Evolutionary conservation across 2,113 vertebrate species (phyloP).

Genomic region (Aplodontia rufa): DNA sequence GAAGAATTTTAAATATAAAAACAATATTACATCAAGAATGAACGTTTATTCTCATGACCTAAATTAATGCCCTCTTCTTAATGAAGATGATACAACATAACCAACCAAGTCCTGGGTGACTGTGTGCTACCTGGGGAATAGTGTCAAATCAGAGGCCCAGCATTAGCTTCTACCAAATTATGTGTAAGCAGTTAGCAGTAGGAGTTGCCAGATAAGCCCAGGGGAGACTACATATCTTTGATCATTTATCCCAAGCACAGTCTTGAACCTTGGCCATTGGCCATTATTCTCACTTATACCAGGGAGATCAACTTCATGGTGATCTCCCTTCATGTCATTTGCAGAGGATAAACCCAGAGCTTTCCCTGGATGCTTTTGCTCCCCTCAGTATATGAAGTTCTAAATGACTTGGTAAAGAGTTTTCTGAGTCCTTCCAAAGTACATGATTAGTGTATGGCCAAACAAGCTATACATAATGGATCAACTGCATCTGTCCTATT

Average conservation of each 20-base stretch:
- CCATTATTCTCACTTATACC: not conserved
- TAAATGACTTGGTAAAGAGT: not conserved
- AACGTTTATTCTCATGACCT: not conserved
- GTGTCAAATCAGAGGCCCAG: too few relatives aligned
- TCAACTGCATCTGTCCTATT: too few relatives aligned
- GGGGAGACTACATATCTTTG: not conserved
- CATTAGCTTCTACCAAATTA: not conserved
- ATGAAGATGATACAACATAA: not conserved
- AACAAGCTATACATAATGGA: not conserved
- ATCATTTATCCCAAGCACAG: too few relatives aligned
- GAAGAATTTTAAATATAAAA: not conserved
- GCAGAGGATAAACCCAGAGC: not conserved
- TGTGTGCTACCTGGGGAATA: not conserved
- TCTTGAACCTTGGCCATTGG: accelerated
- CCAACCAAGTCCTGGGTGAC: not conserved
- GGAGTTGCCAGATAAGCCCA: not conserved
- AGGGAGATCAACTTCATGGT: not conserved
- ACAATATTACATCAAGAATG: not conserved
- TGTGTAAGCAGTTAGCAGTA: not conserved
- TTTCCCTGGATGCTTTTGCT: not conserved
- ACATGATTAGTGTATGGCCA: not conserved
- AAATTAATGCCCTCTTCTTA: not conserved
- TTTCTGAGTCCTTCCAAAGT: not conserved
- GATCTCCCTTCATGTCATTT: not conserved
- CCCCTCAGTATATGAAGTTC: not conserved